phyloP scores from a whole-genome alignment of 2,888 invertebrate genomes.

The Crioceris asparagi region DNA sequence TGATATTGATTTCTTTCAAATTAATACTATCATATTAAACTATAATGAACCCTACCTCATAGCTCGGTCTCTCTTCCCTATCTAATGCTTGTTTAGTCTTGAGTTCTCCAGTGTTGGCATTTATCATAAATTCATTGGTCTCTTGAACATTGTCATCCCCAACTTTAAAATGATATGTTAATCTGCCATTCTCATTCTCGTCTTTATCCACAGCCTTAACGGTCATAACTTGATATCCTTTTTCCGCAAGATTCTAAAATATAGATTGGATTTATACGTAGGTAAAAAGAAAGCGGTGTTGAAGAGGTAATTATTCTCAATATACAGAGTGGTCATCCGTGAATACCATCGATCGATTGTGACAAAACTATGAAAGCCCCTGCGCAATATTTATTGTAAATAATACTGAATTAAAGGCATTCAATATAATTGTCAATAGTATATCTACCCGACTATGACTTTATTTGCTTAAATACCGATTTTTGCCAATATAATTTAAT shows the following conservation, averaged over 20 bases:
- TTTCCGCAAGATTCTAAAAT: slow-evolving; percentile 58
- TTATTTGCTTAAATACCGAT: too few species aligned
- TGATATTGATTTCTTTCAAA: slow-evolving; percentile 10
- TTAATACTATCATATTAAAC: too few species aligned
- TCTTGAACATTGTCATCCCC: slow-evolving; percentile 56
- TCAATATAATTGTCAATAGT: too few species aligned
- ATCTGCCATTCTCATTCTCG: slow-evolving; percentile 69
- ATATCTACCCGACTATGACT: too few species aligned
- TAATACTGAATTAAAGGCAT: too few species aligned
- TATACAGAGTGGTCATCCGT: too few species aligned
- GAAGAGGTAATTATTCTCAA: not conserved
- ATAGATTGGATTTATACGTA: not conserved
- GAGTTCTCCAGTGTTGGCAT: slow-evolving; percentile 69
- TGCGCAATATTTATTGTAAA: too few species aligned
- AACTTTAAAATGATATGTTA: slow-evolving; percentile 75
- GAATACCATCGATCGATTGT: too few species aligned
- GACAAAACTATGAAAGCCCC: too few species aligned
- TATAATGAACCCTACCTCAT: slow-evolving; percentile 41
- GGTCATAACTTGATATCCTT: slow-evolving; percentile 67
- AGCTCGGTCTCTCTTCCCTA: slow-evolving; percentile 58
- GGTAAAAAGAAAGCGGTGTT: not conserved
- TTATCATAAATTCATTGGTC: slow-evolving; percentile 72
- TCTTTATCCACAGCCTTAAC: slow-evolving; percentile 77
- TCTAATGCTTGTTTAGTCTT: slow-evolving; percentile 70
- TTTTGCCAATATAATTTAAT: too few species aligned